Percentiles rank a stretch among this genome's conserved stretches.
phyloP scores from a whole-genome alignment of 2,888 invertebrate genomes.

The Ochropleura plecta region DNA sequence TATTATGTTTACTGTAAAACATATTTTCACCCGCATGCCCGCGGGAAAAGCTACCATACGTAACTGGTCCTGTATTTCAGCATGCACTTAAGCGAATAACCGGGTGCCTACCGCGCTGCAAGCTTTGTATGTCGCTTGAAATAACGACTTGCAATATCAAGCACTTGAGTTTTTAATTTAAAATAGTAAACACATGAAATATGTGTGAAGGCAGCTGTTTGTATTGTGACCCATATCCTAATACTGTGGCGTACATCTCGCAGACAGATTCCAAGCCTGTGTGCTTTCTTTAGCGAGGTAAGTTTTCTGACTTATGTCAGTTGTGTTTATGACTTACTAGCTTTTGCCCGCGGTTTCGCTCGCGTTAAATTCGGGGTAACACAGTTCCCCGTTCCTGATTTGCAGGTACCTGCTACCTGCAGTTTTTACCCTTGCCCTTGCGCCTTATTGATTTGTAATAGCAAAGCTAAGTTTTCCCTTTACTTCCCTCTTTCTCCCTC shows the following conservation, averaged over 20 bases:
- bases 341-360: no score
- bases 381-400: no score
- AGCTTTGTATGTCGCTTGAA: constrained; percentile 46
- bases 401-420: no score
- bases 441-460: no score
- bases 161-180: constrained; percentile 42
- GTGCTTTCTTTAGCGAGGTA: constrained; percentile 1
- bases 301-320: not conserved
- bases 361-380: no score
- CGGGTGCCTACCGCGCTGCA: constrained; percentile 20
- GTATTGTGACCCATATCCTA: constrained; percentile 34
- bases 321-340: no score
- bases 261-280: constrained; percentile 8
- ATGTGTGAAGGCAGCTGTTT: not conserved
- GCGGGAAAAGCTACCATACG: constrained; percentile 28
- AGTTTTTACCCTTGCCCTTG: no score
- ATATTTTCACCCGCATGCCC: constrained; percentile 26
- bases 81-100: constrained; percentile 59
- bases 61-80: constrained; percentile 45
- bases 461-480: no score
- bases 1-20: constrained; percentile 41
- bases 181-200: constrained; percentile 27
- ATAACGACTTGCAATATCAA: constrained; percentile 49
- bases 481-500: no score
- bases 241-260: constrained; percentile 1